Conservation (phyloP, 2,888 invertebrate genomes). For the Nomada lathburiana region DNA sequence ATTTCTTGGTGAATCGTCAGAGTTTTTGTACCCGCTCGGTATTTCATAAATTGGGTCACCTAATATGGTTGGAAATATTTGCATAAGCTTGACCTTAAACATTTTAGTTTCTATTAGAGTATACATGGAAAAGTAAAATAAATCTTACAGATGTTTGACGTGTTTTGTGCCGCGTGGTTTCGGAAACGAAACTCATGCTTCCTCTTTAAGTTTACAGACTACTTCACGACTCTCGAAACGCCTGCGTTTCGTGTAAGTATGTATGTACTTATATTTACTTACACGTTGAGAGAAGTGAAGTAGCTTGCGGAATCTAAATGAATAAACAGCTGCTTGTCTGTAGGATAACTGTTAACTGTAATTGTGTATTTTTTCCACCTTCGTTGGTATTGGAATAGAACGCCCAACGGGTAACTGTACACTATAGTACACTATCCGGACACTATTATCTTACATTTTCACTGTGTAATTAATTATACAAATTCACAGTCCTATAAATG, state of each 20-base stretch:
- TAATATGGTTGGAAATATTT: neutral
- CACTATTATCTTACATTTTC: neutral
- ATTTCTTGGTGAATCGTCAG: conserved; percentile 9
- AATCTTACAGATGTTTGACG: neutral
- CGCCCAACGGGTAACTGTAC: too few species aligned
- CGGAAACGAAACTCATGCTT: conserved; percentile 32
- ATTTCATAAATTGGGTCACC: neutral
- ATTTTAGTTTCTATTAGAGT: neutral
- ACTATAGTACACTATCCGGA: neutral
- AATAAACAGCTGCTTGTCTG: conserved; percentile 62
- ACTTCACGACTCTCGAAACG: conserved; percentile 59
- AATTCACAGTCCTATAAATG: neutral
- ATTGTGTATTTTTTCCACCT: conserved; percentile 50
- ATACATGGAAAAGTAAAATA: neutral
- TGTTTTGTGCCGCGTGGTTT: conserved; percentile 19
- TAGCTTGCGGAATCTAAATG: conserved; percentile 64
- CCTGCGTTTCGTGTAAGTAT: conserved; percentile 46
- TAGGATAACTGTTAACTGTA: conserved; percentile 63
- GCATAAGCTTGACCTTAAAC: neutral
- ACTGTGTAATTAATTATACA: neutral
- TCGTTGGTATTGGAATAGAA: conserved; percentile 23
- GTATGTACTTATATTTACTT: conserved; percentile 60
- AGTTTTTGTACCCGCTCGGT: neutral
- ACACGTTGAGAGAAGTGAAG: conserved; percentile 59
- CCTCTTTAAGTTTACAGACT: conserved; percentile 37